A percentile compares a stretch with the other conserved stretches of the same genome.
Evolutionary conservation across 2,797 vertebrate species (phyloP).

Genomic region (Betta splendens): DNA sequence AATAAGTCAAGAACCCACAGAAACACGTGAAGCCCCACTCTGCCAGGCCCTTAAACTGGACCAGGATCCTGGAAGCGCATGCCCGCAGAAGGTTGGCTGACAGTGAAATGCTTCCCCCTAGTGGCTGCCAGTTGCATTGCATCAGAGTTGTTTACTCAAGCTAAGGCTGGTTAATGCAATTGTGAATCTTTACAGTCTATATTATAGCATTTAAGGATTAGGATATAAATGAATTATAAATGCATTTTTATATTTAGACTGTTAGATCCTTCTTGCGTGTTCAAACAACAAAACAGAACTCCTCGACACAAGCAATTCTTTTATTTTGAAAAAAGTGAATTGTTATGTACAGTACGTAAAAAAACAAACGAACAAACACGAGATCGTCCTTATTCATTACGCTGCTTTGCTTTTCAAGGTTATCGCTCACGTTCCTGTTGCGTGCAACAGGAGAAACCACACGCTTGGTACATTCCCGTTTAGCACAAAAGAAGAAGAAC

Average conservation of each 20-base stretch:
- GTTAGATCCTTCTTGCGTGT: neutral
- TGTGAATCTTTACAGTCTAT: too few relatives aligned
- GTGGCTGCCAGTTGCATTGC: conserved; percentile 28
- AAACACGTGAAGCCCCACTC: conserved; percentile 1
- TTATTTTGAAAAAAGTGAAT: conserved; percentile 81
- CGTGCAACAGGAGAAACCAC: conserved; percentile 57
- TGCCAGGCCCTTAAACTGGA: conserved; percentile 3
- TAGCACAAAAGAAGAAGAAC: conserved; percentile 63
- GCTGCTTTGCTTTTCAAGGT: conserved; percentile 61
- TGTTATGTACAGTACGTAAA: conserved; percentile 81
- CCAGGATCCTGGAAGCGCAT: conserved; percentile 19
- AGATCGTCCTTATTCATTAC: conserved; percentile 64
- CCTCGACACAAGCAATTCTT: conserved; percentile 73
- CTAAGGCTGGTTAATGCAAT: neutral
- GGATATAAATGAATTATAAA: too few relatives aligned
- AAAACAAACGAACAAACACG: conserved; percentile 72
- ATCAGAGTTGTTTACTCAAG: neutral
- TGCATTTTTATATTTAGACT: too few relatives aligned
- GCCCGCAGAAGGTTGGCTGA: conserved; percentile 8
- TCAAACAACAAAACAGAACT: conserved; percentile 34
- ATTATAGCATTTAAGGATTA: too few relatives aligned
- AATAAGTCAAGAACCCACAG: neutral
- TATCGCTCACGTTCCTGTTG: conserved; percentile 52
- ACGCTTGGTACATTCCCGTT: conserved; percentile 61
- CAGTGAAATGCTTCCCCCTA: conserved; percentile 36